Conservation (phyloP, 2,888 invertebrate species). For the Acrobasis repandana region DNA sequence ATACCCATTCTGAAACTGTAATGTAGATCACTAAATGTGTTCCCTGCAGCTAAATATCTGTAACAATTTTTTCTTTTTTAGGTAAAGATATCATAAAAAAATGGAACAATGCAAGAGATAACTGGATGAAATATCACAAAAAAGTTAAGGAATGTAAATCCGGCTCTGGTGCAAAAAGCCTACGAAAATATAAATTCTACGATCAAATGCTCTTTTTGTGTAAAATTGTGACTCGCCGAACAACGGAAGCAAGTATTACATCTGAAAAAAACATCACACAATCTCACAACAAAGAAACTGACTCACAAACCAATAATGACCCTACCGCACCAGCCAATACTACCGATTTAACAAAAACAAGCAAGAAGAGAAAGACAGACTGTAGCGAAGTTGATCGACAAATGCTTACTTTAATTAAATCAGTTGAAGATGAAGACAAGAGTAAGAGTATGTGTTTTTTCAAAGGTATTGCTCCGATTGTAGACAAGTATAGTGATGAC, state of each 20-base stretch:
- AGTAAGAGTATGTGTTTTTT: conserved; percentile 37
- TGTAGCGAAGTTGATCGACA: conserved; percentile 32
- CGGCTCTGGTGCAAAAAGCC: no score
- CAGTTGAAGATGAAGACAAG: conserved; percentile 31
- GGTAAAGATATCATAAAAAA: no score
- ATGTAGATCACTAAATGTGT: no score
- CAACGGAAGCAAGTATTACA: conserved; percentile 36
- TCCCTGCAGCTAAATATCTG: no score
- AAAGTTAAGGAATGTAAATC: no score
- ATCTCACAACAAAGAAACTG: conserved; percentile 36
- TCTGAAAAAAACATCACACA: conserved; percentile 34
- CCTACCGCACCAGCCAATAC: conserved; percentile 36
- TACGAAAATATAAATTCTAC: conserved; percentile 37
- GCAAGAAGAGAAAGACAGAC: conserved; percentile 37
- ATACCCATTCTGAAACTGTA: no score
- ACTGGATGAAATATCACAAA: no score
- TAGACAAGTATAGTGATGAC: conserved; percentile 38
- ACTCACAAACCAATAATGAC: conserved; percentile 38
- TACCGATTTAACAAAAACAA: conserved; percentile 32
- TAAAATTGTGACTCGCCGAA: conserved; percentile 30
- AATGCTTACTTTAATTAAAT: conserved; percentile 32
- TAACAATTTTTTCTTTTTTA: no score
- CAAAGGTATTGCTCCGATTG: conserved; percentile 36
- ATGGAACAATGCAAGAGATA: no score
- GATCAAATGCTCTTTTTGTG: conserved; percentile 33